These are phyloP conservation scores for Geodia barretti DNA, from an alignment of 37 sponge, comb jelly and placozoan genomes.

Conservation along the genomic window DNA sequence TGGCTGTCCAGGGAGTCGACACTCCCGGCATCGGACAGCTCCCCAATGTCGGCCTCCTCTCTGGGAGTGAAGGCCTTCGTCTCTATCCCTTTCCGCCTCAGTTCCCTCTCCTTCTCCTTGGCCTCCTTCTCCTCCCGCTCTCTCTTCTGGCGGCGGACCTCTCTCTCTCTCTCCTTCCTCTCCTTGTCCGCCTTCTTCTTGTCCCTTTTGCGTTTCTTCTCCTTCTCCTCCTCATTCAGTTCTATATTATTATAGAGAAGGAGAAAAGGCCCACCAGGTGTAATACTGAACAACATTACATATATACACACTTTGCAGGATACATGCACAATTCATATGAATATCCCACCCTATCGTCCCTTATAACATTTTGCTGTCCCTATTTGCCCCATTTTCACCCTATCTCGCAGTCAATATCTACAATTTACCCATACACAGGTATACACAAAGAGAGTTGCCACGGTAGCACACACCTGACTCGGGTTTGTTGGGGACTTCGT, in stretches of 20 bases:
- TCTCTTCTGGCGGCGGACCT: background rate
- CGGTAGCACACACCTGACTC: background rate
- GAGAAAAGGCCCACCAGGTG: too few relatives aligned
- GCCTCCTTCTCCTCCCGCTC: background rate
- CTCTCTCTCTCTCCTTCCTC: background rate
- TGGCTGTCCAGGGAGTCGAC: constrained; percentile 35
- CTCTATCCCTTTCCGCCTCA: background rate
- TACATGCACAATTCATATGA: too few relatives aligned
- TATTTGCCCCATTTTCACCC: too few relatives aligned
- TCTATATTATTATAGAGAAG: too few relatives aligned
- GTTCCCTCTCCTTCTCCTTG: constrained; percentile 6
- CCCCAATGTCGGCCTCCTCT: constrained; percentile 31
- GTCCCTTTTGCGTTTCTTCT: background rate
- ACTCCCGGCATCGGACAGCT: constrained; percentile 37
- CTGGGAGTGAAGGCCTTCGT: constrained; percentile 1
- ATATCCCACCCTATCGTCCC: too few relatives aligned
- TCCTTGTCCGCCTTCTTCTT: background rate
- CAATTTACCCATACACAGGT: background rate
- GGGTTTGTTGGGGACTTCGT: background rate
- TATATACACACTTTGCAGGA: too few relatives aligned
- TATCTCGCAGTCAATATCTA: too few relatives aligned
- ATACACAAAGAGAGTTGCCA: background rate
- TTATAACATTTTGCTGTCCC: too few relatives aligned
- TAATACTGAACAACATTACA: too few relatives aligned
- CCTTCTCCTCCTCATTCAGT: constrained; percentile 13